Conservation (phyloP, 2,888 invertebrate genomes). For the Sphecodes monilicornis region DNA sequence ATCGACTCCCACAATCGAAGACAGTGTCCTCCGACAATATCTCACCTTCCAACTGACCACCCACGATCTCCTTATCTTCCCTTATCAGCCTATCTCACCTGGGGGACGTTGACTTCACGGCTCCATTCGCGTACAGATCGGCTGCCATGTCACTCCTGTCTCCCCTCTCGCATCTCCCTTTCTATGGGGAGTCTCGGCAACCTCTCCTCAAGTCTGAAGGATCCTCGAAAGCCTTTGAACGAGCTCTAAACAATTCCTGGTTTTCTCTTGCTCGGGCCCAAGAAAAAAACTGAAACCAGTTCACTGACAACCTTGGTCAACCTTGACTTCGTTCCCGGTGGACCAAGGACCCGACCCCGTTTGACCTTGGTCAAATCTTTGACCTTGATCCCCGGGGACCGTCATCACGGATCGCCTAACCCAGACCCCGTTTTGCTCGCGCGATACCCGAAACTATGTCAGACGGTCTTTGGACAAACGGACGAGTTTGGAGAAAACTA, state of each 20-base stretch:
- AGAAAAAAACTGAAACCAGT: constrained; percentile 18
- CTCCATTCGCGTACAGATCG: constrained; percentile 80
- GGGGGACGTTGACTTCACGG: constrained; percentile 76
- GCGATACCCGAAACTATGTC: not conserved
- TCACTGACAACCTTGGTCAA: constrained; percentile 57
- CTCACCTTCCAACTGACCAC: not conserved
- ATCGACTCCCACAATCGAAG: not conserved
- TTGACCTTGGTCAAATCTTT: not conserved
- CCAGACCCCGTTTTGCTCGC: not conserved
- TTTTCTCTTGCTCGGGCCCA: not conserved
- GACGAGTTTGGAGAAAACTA: not conserved
- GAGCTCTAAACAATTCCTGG: not conserved
- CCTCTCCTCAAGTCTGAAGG: not conserved
- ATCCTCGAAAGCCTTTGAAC: not conserved
- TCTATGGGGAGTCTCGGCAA: not conserved
- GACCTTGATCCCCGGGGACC: constrained; percentile 5
- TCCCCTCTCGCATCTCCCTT: constrained; percentile 52
- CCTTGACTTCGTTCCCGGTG: constrained; percentile 49
- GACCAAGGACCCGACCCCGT: constrained; percentile 20
- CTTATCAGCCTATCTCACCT: constrained; percentile 72
- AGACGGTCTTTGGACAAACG: not conserved
- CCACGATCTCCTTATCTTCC: not conserved
- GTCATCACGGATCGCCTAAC: constrained; percentile 12
- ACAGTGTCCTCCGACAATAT: not conserved
- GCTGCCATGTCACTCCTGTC: constrained; percentile 77